A percentile compares a stretch with the other conserved stretches of the same genome.
These are phyloP conservation scores for Esperia sulphurella DNA, from an alignment of 2,888 invertebrate genomes.

Conservation along the genomic window DNA sequence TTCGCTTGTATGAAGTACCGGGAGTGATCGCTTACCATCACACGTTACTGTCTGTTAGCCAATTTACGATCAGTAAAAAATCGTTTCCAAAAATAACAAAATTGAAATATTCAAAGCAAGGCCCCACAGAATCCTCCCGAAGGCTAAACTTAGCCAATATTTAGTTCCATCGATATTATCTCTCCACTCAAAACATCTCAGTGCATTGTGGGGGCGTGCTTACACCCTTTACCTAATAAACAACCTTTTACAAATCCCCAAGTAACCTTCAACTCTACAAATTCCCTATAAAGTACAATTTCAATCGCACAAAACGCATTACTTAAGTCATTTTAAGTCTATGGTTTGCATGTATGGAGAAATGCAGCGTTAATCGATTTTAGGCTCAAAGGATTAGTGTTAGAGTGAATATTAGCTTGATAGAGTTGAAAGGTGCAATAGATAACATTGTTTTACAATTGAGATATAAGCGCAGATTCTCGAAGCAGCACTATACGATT, in stretches of 20 bases:
- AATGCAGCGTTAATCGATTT: conserved; percentile 18
- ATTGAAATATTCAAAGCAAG: neutral
- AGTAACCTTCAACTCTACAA: neutral
- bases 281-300: neutral
- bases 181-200: conserved; percentile 40
- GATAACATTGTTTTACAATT: conserved; percentile 68
- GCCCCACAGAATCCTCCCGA: conserved; percentile 31
- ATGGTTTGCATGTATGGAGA: neutral
- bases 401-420: conserved; percentile 30
- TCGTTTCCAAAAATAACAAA: too few species aligned
- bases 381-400: conserved; percentile 11
- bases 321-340: neutral
- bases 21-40: too few species aligned
- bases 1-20: too few species aligned
- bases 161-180: conserved; percentile 50
- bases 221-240: conserved; percentile 50
- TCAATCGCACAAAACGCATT: neutral
- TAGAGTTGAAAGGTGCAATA: conserved; percentile 22
- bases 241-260: conserved; percentile 28
- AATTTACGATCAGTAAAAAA: too few species aligned
- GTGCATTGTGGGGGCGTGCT: conserved; percentile 46
- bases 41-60: too few species aligned
- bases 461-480: conserved; percentile 59
- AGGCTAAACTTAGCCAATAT: conserved; percentile 45
- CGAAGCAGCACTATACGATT: conserved; percentile 45